A percentile compares a stretch with the other conserved stretches of the same genome.
Evolutionary conservation across 1,140 invertebrate species (phyloP).

Genomic region (Pectinophora gossypiella): DNA sequence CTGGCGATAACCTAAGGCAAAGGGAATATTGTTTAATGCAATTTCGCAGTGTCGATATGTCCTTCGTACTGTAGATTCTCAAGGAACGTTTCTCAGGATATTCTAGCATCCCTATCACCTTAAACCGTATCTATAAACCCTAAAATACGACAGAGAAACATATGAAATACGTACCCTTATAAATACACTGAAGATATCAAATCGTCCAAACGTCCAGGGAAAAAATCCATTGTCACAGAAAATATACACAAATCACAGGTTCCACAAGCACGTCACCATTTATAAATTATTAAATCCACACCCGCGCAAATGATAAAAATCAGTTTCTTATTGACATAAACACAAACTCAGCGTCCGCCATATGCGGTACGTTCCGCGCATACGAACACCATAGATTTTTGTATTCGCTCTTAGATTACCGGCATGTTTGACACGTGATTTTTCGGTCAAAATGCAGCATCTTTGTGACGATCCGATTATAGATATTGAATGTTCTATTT

Average conservation of each 20-base stretch:
- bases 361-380: slow-evolving; percentile 67
- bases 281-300: slow-evolving; percentile 61
- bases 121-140: slow-evolving; percentile 22
- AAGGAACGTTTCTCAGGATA: no score
- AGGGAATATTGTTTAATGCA: no score
- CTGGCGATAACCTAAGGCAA: slow-evolving; percentile 48
- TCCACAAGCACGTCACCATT: slow-evolving; percentile 60
- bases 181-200: slow-evolving; percentile 54
- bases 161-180: slow-evolving; percentile 64
- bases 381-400: slow-evolving; percentile 40
- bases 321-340: slow-evolving; percentile 74
- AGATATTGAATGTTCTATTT: no score
- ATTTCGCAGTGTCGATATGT: no score
- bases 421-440: no score
- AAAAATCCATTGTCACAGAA: slow-evolving; percentile 66
- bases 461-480: no score
- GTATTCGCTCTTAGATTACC: neutral
- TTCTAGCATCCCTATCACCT: neutral
- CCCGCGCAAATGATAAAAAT: slow-evolving; percentile 70
- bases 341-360: slow-evolving; percentile 72
- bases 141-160: slow-evolving; percentile 47
- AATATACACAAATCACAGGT: slow-evolving; percentile 60
- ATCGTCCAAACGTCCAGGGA: slow-evolving; percentile 52
- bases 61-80: no score
- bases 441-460: no score